A percentile compares a stretch with the other conserved stretches of the same genome.
These are phyloP conservation scores for Aphidius gifuensis DNA, from an alignment of 1,140 invertebrate genomes.

Conservation along the genomic window DNA sequence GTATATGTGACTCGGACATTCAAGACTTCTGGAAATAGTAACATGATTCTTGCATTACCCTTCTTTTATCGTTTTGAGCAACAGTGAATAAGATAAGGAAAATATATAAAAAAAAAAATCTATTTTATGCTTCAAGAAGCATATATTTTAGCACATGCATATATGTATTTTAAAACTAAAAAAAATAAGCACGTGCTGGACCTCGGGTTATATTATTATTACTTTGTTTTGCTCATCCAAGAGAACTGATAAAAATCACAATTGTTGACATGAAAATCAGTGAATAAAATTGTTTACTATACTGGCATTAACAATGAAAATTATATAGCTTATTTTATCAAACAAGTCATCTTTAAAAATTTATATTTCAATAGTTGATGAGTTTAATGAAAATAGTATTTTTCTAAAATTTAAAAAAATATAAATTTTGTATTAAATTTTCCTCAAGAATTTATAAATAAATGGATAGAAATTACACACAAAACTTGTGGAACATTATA, in stretches of 20 bases:
- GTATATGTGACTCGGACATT: too few relatives aligned
- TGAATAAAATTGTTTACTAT: too few relatives aligned
- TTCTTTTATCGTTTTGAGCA: conserved; percentile 18
- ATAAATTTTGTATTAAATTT: too few relatives aligned
- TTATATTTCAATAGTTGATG: too few relatives aligned
- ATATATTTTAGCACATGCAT: background rate
- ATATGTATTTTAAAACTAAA: background rate
- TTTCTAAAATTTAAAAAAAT: too few relatives aligned
- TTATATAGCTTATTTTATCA: too few relatives aligned
- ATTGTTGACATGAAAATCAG: too few relatives aligned
- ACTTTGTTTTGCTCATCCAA: conserved; percentile 2
- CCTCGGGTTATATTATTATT: background rate
- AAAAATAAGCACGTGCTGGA: conserved; percentile 11
- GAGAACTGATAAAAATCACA: background rate
- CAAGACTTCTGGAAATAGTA: conserved; percentile 8
- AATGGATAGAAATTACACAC: too few relatives aligned
- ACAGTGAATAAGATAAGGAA: conserved; percentile 18
- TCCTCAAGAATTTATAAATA: too few relatives aligned
- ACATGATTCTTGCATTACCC: conserved; percentile 28
- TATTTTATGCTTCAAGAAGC: background rate
- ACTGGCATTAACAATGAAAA: background rate
- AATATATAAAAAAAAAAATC: conserved; percentile 7
- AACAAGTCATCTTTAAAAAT: too few relatives aligned
- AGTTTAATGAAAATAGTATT: too few relatives aligned
- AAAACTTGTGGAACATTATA: too few relatives aligned